Evolutionary conservation across 2,888 invertebrate genomes (phyloP).

Genomic region (Prosopocoilus inquinatus): DNA sequence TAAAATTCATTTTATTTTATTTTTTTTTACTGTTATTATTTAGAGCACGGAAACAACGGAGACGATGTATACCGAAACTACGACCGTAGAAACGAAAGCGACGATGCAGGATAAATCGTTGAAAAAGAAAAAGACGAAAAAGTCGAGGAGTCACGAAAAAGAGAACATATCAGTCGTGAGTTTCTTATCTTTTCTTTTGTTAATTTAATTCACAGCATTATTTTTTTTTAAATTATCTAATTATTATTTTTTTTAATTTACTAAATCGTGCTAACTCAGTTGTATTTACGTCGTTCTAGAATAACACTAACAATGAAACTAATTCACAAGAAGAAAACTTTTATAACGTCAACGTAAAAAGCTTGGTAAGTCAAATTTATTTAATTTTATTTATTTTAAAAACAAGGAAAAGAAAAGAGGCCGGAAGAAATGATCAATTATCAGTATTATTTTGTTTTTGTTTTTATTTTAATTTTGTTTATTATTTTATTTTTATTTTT

Average conservation of each 20-base stretch:
- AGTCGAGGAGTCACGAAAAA: constrained; percentile 62
- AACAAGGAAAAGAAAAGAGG: too few species aligned
- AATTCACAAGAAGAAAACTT: constrained; percentile 41
- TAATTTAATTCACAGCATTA: background rate
- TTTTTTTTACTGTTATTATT: constrained; percentile 27
- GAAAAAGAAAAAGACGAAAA: constrained; percentile 62
- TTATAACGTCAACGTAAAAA: constrained; percentile 64
- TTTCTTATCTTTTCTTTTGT: constrained; percentile 26
- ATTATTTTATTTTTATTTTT: constrained; percentile 20
- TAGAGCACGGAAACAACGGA: constrained; percentile 48
- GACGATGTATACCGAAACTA: constrained; percentile 42
- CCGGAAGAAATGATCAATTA: too few species aligned
- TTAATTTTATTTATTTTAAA: too few species aligned
- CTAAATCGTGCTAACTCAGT: constrained; percentile 11
- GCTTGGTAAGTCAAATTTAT: constrained; percentile 56
- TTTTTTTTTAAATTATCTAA: constrained; percentile 1
- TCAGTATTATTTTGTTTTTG: constrained; percentile 14
- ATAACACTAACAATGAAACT: constrained; percentile 35
- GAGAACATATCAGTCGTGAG: constrained; percentile 69
- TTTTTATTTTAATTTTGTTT: constrained; percentile 19
- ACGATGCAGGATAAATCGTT: constrained; percentile 38
- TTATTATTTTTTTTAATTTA: constrained; percentile 13
- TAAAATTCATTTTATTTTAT: constrained; percentile 22
- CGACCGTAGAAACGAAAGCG: constrained; percentile 9
- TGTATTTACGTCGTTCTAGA: constrained; percentile 31